These are phyloP conservation scores for Spilarctia lutea DNA, from an alignment of 2,888 invertebrate species.

Conservation along the genomic window DNA sequence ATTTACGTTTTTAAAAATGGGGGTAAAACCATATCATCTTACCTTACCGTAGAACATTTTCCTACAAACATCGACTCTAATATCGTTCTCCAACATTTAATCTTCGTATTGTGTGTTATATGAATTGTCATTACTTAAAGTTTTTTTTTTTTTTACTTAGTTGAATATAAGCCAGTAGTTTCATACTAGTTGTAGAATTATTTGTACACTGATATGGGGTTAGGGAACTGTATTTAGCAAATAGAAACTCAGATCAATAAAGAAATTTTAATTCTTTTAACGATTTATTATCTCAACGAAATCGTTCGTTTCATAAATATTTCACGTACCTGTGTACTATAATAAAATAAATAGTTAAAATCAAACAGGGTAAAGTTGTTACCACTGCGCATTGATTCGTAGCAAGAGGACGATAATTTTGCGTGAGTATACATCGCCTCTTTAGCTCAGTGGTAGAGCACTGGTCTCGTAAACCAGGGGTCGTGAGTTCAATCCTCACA, in stretches of 20 bases:
- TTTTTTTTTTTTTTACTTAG: neutral
- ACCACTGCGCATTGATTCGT: slow-evolving; percentile 14
- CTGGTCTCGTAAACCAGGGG: slow-evolving; percentile 95
- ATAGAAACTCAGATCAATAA: too few relatives aligned
- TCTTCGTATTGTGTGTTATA: too few relatives aligned
- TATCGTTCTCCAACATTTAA: neutral
- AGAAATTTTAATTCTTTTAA: too few relatives aligned
- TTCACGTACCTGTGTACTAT: neutral
- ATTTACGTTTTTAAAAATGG: too few relatives aligned
- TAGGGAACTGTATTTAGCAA: too few relatives aligned
- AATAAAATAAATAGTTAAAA: neutral
- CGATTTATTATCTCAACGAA: too few relatives aligned
- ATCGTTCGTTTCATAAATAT: too few relatives aligned
- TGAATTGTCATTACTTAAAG: too few relatives aligned
- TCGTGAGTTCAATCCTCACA: slow-evolving; percentile 94
- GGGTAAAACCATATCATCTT: neutral
- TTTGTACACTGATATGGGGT: too few relatives aligned
- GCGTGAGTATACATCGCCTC: slow-evolving; percentile 83
- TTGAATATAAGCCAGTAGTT: neutral
- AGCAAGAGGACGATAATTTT: slow-evolving; percentile 63
- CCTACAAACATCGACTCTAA: neutral
- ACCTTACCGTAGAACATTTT: neutral
- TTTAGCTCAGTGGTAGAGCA: slow-evolving; percentile 94
- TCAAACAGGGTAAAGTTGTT: neutral
- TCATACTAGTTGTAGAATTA: too few relatives aligned